Evolutionary conservation across 2,113 vertebrate genomes (phyloP), one percentile per base, ranked within the genome.

Genomic region (Cyanoliseus patagonus): DNA sequence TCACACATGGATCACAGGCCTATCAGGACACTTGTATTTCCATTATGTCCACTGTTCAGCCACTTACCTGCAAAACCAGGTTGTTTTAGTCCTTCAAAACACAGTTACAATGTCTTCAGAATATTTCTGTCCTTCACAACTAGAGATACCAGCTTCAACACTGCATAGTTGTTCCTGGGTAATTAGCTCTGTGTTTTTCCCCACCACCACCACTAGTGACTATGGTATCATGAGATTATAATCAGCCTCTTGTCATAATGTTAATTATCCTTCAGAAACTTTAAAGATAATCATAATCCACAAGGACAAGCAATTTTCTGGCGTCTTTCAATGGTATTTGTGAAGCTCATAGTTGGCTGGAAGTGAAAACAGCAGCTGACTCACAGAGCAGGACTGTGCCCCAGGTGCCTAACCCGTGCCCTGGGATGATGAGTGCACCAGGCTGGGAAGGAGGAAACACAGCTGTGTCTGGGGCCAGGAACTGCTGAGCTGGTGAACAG

Each of bases 201-300:
- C 90, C 72, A 24, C 23, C 69, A 5, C 78, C 62, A 39, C 11
- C 17, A 39, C 87, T 4, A 52, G 44, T 0, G 3, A 51, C 52
- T 31, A 6, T 35, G 33, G 52, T 44, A 85, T 33, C 39, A 23
- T 28, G 83, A 94, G 83, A 86, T 76, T 4, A 3, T 37, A 70
- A 33, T 23, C 84, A 84, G 85, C 69, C 80, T 89, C 90, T 95
- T 74, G 83, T 68, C 87, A 41, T 37, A 22, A 68, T 44, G 82
- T 73, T 64, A 82, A 90, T 95, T 95, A 88, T 74, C 73, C 95
- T 74, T 76, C 62, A 51, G 87, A 46, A 73, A 64, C 87, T 83
- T 84, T 13, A 86, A 66, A 94, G 95, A 82, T 62, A 70, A 91
- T 76, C 90, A n/a, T 44, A 90, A 83, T 74, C 87, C 91, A 79